These are phyloP conservation scores for Muscicapa striata DNA, from an alignment of 2,797 vertebrate species.

Conservation along the genomic window DNA sequence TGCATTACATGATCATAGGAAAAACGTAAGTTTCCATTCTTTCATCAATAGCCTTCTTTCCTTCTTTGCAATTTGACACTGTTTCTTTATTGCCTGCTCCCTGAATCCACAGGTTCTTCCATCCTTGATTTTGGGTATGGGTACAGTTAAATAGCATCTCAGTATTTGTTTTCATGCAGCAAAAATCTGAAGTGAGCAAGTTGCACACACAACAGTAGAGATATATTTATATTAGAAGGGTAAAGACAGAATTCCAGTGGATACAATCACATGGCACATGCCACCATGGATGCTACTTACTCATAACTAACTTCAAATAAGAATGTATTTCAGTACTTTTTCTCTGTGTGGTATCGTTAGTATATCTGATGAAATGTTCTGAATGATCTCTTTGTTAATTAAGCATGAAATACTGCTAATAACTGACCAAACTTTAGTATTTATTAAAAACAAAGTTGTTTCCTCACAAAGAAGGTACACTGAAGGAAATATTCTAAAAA, in stretches of 20 bases:
- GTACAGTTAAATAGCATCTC: background rate
- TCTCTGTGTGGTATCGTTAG: background rate
- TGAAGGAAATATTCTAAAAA: background rate
- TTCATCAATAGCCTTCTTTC: background rate
- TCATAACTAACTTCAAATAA: background rate
- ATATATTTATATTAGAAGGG: background rate
- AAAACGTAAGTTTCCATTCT: background rate
- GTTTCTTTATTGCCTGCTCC: background rate
- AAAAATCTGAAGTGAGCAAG: background rate
- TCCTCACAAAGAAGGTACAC: background rate
- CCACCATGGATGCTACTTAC: background rate
- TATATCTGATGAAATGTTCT: background rate
- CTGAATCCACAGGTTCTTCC: background rate
- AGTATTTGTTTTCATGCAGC: background rate
- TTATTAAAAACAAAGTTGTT: background rate
- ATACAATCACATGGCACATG: background rate
- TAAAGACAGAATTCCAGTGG: background rate
- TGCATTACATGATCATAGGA: too few relatives aligned
- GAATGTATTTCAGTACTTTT: background rate
- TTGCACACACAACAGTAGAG: background rate
- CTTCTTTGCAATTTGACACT: background rate
- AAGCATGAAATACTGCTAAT: background rate
- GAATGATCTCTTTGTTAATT: background rate
- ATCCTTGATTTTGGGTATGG: background rate
- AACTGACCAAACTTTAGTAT: background rate